Evolutionary conservation across 2,797 vertebrate species (phyloP).

Genomic region (Pseudochirops corinnae): DNA sequence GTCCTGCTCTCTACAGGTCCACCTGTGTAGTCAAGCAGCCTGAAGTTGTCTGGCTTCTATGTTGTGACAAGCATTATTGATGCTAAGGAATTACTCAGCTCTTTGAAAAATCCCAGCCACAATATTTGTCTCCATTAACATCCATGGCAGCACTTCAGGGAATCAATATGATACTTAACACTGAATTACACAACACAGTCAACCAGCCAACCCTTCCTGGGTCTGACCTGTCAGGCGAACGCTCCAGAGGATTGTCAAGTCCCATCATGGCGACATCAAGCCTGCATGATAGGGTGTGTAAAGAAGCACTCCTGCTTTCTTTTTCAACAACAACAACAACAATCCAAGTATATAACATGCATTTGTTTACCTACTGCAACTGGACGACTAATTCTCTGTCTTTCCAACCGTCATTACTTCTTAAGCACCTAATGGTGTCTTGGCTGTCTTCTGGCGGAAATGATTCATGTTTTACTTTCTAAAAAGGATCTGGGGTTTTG

Average conservation of each 20-base stretch:
- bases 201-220: slow-evolving; percentile 55
- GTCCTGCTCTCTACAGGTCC: background rate
- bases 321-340: background rate
- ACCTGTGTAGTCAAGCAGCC: slow-evolving; percentile 57
- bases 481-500: background rate
- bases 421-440: slow-evolving; percentile 56
- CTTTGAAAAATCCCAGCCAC: slow-evolving; percentile 75
- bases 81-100: slow-evolving; percentile 72
- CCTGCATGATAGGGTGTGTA: background rate
- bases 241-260: slow-evolving; percentile 1
- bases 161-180: slow-evolving; percentile 82
- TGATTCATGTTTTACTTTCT: slow-evolving; percentile 43
- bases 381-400: slow-evolving; percentile 32
- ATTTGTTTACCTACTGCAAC: slow-evolving; percentile 59
- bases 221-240: slow-evolving; percentile 74
- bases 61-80: slow-evolving; percentile 68
- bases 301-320: slow-evolving; percentile 59
- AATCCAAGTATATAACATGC: background rate
- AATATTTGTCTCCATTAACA: slow-evolving; percentile 80
- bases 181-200: slow-evolving; percentile 63
- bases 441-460: slow-evolving; percentile 39
- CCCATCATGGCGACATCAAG: slow-evolving; percentile 61
- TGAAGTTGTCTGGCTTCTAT: slow-evolving; percentile 30
- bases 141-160: slow-evolving; percentile 66
- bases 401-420: slow-evolving; percentile 50